phyloP scores from a whole-genome alignment of 2,888 invertebrate species.

The Himalopsyche japonica region DNA sequence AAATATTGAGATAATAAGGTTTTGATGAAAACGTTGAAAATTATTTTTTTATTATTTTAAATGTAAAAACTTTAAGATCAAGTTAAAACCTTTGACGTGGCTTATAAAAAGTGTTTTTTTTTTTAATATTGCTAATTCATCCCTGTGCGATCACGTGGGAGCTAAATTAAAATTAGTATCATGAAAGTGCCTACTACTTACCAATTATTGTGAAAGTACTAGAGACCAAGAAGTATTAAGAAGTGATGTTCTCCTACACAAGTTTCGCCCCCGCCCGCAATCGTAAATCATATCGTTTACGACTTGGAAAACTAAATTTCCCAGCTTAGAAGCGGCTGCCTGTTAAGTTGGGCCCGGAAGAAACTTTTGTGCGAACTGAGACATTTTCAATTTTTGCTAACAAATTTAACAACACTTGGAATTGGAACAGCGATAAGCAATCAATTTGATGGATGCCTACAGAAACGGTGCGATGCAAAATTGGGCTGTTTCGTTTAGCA shows the following conservation, averaged over 20 bases:
- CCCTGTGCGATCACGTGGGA: too few species aligned
- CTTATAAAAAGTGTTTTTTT: too few species aligned
- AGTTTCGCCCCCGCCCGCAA: neutral
- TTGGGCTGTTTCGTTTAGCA: too few species aligned
- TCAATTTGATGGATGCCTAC: neutral
- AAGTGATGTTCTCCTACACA: neutral
- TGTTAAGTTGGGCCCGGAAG: neutral
- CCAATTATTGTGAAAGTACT: neutral
- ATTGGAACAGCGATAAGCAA: conserved; percentile 9
- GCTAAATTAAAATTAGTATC: too few species aligned
- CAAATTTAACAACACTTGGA: conserved; percentile 6
- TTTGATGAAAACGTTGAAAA: too few species aligned
- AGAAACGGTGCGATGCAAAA: neutral
- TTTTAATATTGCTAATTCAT: too few species aligned
- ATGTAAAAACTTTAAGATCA: too few species aligned
- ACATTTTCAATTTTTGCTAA: conserved; percentile 8
- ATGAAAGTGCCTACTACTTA: neutral
- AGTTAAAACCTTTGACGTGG: too few species aligned
- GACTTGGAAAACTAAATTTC: conserved; percentile 30
- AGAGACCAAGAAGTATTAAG: neutral
- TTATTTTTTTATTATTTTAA: too few species aligned
- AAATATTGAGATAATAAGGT: too few species aligned
- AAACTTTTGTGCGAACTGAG: conserved; percentile 25
- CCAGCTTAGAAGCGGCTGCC: conserved; percentile 1
- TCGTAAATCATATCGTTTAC: conserved; percentile 36